Base-by-base conservation (phyloP, 1,140 invertebrate genomes). In the Holcopasites calliopsidis region DNA sequence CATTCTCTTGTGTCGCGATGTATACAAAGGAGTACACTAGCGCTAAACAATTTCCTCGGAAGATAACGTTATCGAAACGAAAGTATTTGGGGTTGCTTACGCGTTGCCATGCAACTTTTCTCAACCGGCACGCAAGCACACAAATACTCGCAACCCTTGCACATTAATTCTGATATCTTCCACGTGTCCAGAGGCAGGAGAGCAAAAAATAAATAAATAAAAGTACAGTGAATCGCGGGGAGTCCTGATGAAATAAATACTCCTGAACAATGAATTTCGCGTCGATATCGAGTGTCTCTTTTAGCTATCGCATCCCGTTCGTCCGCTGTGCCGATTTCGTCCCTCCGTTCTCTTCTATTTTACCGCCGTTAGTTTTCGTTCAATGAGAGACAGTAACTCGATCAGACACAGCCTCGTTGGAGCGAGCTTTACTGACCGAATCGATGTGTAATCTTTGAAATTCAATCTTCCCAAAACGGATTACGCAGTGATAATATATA, bases 201-300 rank as follows among this genome's bases (percentile, higher is more conserved):
- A 23, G 49, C 52, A 40, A 57, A 42, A 23, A 23, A 70, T 70
- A 78, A 82, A 83, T 82, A 83, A 78, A 75, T 40, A 62, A 42
- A 52, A 58, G 35, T 62, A 18, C 40, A 64, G n/a, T 23, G n/a
- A 28, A 0, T 13, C 50, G 4, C n/a, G 40, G 28, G 28, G 55
- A 42, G 49, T 61, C 23, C 61, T 50, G 40, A 50, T 23, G 11
- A 73, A 80, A 82, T 50, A 81, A 81, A 82, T 77, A 38, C 52
- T 57, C 44, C 38, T 38, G 40, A 18, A 21, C 23, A 8, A 61
- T 21, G 31, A 61, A 71, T 49, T 49, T 49, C 42, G 21, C 18
- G 28, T 55, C 33, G 77, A 68, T 74, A 38, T 71, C 55, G 55
- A 38, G 28, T 61, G n/a, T 61, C 55, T 8, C 31, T 71, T 60